A percentile compares a stretch with the other conserved stretches of the same genome.
Conservation (phyloP, 2,797 vertebrate genomes). For the Sebastes matsubarae region DNA sequence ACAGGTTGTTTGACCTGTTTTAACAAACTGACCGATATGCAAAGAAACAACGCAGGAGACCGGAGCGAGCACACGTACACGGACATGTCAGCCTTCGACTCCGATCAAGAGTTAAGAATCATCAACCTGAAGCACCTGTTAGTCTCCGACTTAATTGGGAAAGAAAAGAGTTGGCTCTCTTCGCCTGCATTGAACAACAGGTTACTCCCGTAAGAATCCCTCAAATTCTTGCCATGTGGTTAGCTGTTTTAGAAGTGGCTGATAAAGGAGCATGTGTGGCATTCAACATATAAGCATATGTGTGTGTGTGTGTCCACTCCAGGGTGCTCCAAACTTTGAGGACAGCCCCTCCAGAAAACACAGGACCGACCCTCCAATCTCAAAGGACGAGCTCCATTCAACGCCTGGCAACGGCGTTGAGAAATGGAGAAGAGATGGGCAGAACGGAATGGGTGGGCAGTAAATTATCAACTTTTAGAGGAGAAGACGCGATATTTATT, state of each 20-base stretch:
- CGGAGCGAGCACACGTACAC: not conserved
- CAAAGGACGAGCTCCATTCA: conserved; percentile 78
- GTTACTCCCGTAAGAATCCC: conserved; percentile 29
- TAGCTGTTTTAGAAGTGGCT: conserved; percentile 50
- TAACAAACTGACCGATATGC: not conserved
- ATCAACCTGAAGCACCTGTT: conserved; percentile 62
- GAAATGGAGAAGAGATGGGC: conserved; percentile 81
- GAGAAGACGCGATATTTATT: conserved; percentile 81
- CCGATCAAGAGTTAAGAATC: conserved; percentile 44
- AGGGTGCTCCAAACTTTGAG: conserved; percentile 83
- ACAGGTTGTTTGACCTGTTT: not conserved
- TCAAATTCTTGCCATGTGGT: conserved; percentile 27
- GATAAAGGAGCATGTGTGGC: conserved; percentile 70
- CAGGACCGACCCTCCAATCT: conserved; percentile 78
- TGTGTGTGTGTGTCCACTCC: conserved; percentile 74
- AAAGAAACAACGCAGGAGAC: not conserved
- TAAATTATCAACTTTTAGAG: conserved; percentile 81
- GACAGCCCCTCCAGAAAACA: conserved; percentile 80
- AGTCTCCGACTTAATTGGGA: conserved; percentile 55
- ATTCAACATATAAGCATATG: conserved; percentile 65
- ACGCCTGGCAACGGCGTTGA: conserved; percentile 75
- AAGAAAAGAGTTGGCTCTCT: conserved; percentile 49
- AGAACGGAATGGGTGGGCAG: conserved; percentile 73
- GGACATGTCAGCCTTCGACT: not conserved
- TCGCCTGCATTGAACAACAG: conserved; percentile 35